Base-by-base conservation (phyloP, 2,888 invertebrate species). In the Erebia ligea region DNA sequence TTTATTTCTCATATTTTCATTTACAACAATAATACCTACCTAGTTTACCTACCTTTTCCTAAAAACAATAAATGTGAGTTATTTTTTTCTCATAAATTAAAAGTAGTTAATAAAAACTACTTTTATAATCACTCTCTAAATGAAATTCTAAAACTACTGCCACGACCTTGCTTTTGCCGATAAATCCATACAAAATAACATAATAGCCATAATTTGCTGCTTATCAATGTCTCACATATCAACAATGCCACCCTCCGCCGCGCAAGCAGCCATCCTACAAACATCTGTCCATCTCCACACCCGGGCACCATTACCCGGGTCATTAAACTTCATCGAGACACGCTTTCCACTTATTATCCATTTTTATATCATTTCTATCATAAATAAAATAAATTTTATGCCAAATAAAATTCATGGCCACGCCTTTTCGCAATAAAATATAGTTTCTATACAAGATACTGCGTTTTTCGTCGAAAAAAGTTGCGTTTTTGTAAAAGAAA, bases 331-430 rank as follows among this genome's bases (percentile, higher is more conserved):
- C 76, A 76, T 76, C 74, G 73, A 79, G 88, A 85, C 89, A 91
- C 90, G 89, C 89, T 89, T 92, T 86, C 85, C 89, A 88, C 90
- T 87, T 87, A 90, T 89, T 87, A 91, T 84, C 85, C 72, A 89
- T 90, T 89, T 91, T 90, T 88, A 88, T 89, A 84, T 86, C 83
- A 86, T 87, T 86, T 84, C 83, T 86, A 89, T 81, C 86, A 88
- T 86, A 86, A 83, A 91, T 91, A 90, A 86, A 85, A 50, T 50
- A 90, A 86, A 89, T 87, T 85, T 62, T 62, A 90, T 87, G 91
- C 84, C 90, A 90, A 90, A 92, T 91, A 91, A 90, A 91, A 90
- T 87, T 85, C 80, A 79, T 78, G 75, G 84, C 84, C 79, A 83
- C 90, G 88, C 92, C 92, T 78, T 69, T n/a, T 52, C 70, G 77